Evolutionary conservation across 1,140 invertebrate species (phyloP).

Genomic region (Vanessa atalanta): DNA sequence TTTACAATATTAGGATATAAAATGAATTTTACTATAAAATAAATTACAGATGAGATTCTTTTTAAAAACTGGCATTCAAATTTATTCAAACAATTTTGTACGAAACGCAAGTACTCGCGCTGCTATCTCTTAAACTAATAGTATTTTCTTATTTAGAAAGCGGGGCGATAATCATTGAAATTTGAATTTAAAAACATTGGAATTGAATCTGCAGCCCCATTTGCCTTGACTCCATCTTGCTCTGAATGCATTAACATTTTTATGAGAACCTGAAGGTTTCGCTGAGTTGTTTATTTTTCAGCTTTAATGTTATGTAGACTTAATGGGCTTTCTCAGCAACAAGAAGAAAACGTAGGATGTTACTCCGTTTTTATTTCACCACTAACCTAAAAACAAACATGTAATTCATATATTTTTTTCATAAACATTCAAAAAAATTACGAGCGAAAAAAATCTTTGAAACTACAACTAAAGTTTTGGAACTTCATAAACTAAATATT

Average conservation of each 20-base stretch:
- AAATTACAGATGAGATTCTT: too few species aligned
- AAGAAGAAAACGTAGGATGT: background rate
- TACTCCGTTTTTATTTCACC: background rate
- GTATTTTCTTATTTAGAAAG: constrained; percentile 23
- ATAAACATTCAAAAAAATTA: too few species aligned
- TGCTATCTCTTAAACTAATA: constrained; percentile 16
- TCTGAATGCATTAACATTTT: constrained; percentile 42
- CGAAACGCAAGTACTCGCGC: background rate
- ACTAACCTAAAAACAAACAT: background rate
- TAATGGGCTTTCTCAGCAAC: background rate
- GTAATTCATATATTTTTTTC: too few species aligned
- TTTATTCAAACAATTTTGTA: background rate
- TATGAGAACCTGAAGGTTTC: constrained; percentile 30
- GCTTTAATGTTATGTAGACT: constrained; percentile 10
- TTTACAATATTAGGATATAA: too few species aligned
- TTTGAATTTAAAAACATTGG: constrained; percentile 36
- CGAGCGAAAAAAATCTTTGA: too few species aligned
- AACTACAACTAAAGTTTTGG: too few species aligned
- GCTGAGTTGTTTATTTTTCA: constrained; percentile 27
- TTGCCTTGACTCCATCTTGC: constrained; percentile 27
- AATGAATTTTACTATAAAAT: too few species aligned
- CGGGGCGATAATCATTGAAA: constrained; percentile 30
- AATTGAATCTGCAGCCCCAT: constrained; percentile 30
- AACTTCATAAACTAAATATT: too few species aligned
- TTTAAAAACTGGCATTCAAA: background rate